Evolutionary conservation across 2,113 vertebrate genomes (phyloP).

Genomic region (Lamprologus lemairii): DNA sequence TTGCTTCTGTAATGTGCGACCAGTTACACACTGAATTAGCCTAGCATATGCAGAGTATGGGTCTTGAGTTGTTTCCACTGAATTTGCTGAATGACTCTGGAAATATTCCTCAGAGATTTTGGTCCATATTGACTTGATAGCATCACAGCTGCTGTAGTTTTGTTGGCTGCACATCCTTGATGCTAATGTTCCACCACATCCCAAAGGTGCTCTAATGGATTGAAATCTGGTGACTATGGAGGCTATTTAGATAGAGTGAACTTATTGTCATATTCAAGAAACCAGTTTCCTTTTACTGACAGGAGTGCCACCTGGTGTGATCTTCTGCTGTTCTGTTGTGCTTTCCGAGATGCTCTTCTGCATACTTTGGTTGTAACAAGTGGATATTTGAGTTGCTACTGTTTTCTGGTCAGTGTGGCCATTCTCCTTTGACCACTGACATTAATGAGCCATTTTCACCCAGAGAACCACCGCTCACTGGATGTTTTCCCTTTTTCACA

Average conservation of each 20-base stretch:
- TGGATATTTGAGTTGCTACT: neutral
- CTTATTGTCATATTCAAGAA: neutral
- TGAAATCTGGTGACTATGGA: neutral
- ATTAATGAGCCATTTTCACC: neutral
- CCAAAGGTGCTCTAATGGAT: neutral
- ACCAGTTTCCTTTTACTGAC: neutral
- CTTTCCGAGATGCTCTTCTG: neutral
- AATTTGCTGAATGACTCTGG: neutral
- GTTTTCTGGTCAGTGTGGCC: neutral
- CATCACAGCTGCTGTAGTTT: neutral
- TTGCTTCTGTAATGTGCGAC: slow-evolving; percentile 20
- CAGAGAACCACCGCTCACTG: neutral
- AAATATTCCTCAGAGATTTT: neutral
- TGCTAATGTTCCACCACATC: neutral
- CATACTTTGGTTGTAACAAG: neutral
- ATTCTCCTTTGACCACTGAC: neutral
- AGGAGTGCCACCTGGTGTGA: neutral
- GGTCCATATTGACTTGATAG: neutral
- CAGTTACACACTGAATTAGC: slow-evolving; percentile 16
- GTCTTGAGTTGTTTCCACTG: slow-evolving; percentile 3
- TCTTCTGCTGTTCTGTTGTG: neutral
- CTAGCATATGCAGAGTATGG: neutral
- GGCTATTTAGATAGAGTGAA: neutral
- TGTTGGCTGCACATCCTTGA: neutral
- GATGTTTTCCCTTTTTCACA: neutral